Evolutionary conservation across 2,113 vertebrate species (phyloP).

Genomic region (Strigops habroptila): DNA sequence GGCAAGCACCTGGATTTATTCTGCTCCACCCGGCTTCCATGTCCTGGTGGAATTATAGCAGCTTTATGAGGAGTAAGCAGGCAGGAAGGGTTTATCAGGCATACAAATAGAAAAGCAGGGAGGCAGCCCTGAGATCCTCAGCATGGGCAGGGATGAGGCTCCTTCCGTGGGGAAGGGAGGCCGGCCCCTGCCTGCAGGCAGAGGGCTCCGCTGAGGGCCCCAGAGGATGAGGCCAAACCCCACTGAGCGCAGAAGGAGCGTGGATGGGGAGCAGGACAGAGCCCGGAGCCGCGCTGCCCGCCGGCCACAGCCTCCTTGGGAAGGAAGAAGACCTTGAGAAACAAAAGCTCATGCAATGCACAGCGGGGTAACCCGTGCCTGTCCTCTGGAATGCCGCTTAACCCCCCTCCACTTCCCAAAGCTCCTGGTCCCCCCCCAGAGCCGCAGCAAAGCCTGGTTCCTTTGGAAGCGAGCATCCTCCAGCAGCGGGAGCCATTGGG

Average conservation of each 20-base stretch:
- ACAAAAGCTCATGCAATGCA: neutral
- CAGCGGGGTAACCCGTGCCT: neutral
- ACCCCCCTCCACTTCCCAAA: neutral
- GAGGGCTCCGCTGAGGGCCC: neutral
- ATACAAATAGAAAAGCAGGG: neutral
- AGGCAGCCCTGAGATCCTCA: neutral
- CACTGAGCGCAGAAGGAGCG: neutral
- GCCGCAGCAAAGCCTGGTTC: neutral
- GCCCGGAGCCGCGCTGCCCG: neutral
- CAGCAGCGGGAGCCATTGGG: neutral
- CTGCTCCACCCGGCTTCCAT: neutral
- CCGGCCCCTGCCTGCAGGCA: fast-evolving
- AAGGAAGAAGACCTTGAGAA: conserved; percentile 12
- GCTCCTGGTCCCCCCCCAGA: neutral
- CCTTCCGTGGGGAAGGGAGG: neutral
- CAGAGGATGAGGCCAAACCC: neutral
- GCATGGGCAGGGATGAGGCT: neutral
- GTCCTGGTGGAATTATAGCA: neutral
- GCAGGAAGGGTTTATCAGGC: neutral
- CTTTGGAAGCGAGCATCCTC: neutral
- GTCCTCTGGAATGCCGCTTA: neutral
- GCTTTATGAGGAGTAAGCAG: neutral
- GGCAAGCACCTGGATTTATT: neutral
- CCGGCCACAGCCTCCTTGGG: neutral
- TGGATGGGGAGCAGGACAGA: neutral